A percentile compares a stretch with the other conserved stretches of the same genome.
Evolutionary conservation across 2,888 invertebrate genomes (phyloP).

Genomic region (Lepidocyrtinus sp.): DNA sequence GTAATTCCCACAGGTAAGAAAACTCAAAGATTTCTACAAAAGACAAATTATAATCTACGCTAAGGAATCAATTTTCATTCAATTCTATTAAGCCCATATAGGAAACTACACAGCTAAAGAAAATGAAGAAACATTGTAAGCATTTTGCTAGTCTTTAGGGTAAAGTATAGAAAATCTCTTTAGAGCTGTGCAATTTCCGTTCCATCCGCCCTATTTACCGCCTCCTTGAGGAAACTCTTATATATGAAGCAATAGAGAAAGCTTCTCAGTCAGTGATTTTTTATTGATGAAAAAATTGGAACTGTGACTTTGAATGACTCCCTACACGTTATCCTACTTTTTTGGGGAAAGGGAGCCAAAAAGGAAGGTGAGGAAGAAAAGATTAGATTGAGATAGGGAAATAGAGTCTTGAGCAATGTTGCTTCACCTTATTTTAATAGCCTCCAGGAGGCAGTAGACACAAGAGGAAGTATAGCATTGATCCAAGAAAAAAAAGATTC

Average conservation of each 20-base stretch:
- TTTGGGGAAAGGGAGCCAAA: background rate
- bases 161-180: background rate
- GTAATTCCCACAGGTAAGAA: constrained; percentile 69
- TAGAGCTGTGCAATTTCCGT: constrained; percentile 27
- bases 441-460: background rate
- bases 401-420: constrained; percentile 16
- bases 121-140: background rate
- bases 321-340: background rate
- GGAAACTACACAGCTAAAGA: background rate
- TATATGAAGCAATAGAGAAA: background rate
- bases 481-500: background rate
- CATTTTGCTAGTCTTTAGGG: background rate
- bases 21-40: no score
- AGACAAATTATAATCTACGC: background rate
- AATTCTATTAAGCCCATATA: constrained; percentile 1
- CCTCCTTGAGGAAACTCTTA: background rate
- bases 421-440: constrained; percentile 11
- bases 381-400: constrained; percentile 25
- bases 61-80: constrained; percentile 15
- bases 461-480: constrained; percentile 2
- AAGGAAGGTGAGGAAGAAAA: constrained; percentile 3
- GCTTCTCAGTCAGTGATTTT: constrained; percentile 9
- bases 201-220: constrained; percentile 19
- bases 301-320: constrained; percentile 10
- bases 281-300: constrained; percentile 13